These are phyloP conservation scores for Pantherophis alleghaniensis DNA, from an alignment of 2,797 vertebrate genomes.

Conservation along the genomic window DNA sequence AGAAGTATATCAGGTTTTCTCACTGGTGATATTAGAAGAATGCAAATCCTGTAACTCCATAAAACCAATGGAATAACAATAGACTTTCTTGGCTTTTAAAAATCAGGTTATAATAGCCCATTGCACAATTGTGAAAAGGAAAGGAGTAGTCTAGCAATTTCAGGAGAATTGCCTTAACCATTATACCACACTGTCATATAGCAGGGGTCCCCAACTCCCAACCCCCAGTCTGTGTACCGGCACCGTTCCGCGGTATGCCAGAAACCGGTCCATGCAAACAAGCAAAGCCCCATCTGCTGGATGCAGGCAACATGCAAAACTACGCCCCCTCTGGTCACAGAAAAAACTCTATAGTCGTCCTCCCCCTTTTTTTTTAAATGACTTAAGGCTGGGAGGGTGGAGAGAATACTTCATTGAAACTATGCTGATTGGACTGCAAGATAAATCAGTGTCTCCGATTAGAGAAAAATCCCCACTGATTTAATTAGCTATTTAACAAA, in stretches of 20 bases:
- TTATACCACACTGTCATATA: background rate
- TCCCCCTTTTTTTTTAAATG: background rate
- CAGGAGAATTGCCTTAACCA: background rate
- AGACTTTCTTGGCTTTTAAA: conserved; percentile 44
- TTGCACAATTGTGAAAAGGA: conserved; percentile 6
- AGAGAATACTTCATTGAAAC: background rate
- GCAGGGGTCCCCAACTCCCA: no score
- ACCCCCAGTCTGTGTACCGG: no score
- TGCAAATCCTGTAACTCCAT: conserved; percentile 30
- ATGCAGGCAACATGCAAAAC: background rate
- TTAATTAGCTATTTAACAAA: conserved; percentile 20
- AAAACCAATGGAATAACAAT: conserved; percentile 45
- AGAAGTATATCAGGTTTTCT: conserved; percentile 40
- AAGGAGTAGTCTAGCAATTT: background rate
- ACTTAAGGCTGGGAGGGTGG: background rate
- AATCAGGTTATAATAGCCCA: conserved; percentile 23
- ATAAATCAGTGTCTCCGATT: background rate
- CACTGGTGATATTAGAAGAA: conserved; percentile 45
- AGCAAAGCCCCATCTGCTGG: background rate
- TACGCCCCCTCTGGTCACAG: background rate
- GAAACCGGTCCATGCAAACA: background rate
- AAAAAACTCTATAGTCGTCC: background rate
- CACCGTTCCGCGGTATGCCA: background rate
- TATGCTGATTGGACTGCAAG: background rate
- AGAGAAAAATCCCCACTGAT: background rate